A percentile compares a stretch with the other conserved stretches of the same genome.
phyloP scores from a whole-genome alignment of 1,140 invertebrate species.

The Drosophila navojoa region DNA sequence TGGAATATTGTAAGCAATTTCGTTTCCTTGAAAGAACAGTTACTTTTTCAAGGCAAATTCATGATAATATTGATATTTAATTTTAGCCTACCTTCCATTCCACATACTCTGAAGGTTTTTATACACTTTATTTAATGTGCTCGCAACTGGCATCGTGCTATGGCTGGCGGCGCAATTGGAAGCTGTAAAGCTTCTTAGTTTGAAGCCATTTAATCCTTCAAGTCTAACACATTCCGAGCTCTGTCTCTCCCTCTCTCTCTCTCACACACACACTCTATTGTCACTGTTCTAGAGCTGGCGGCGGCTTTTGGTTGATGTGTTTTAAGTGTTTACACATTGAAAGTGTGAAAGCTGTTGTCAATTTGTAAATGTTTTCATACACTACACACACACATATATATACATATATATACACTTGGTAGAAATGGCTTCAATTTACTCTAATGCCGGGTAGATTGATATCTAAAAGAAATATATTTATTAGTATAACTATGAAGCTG shows the following conservation, averaged over 20 bases:
- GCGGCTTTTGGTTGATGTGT: conserved; percentile 5
- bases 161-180: neutral
- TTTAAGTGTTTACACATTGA: conserved; percentile 26
- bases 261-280: neutral
- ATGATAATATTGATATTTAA: too few relatives aligned
- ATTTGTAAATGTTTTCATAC: conserved; percentile 8
- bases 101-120: neutral
- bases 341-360: conserved; percentile 21
- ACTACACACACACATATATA: conserved; percentile 7
- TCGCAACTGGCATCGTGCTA: neutral
- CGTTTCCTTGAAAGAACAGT: neutral
- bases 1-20: conserved; percentile 6
- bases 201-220: conserved; percentile 31
- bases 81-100: too few relatives aligned
- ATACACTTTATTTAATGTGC: neutral
- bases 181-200: conserved; percentile 38
- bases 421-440: neutral
- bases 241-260: neutral
- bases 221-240: conserved; percentile 2
- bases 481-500: too few relatives aligned
- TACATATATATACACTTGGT: neutral
- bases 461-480: too few relatives aligned
- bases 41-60: neutral
- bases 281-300: neutral
- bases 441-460: neutral